Evolutionary conservation across 1,140 invertebrate species (phyloP).

Genomic region (Lineus longissimus): DNA sequence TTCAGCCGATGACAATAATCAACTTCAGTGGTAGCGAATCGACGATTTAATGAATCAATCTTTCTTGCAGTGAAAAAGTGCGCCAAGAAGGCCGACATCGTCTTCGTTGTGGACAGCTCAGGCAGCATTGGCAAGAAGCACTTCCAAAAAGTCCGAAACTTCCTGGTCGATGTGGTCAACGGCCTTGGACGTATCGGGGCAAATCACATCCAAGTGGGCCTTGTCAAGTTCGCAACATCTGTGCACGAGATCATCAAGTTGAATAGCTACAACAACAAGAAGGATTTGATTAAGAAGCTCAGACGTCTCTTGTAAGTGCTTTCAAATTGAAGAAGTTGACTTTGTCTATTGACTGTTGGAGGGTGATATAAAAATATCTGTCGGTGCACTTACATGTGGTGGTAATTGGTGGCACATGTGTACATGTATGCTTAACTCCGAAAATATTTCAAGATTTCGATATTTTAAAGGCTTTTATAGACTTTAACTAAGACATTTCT

Average conservation of each 20-base stretch:
- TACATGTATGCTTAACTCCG: too few relatives aligned
- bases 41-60: too few relatives aligned
- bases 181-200: slow-evolving; percentile 27
- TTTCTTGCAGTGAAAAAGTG: too few relatives aligned
- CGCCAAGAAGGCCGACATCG: slow-evolving; percentile 43
- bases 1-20: too few relatives aligned
- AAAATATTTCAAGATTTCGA: too few relatives aligned
- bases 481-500: too few relatives aligned
- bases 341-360: slow-evolving; percentile 10
- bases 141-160: slow-evolving; percentile 38
- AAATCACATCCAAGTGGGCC: slow-evolving; percentile 28
- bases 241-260: slow-evolving; percentile 17
- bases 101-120: slow-evolving; percentile 46
- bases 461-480: too few relatives aligned
- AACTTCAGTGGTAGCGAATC: too few relatives aligned
- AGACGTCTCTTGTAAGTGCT: slow-evolving; percentile 1
- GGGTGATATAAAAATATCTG: slow-evolving; percentile 2
- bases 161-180: slow-evolving; percentile 32
- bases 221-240: slow-evolving; percentile 25
- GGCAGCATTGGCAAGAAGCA: slow-evolving; percentile 34
- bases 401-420: too few relatives aligned
- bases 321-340: slow-evolving; percentile 6
- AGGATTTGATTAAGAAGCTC: slow-evolving; percentile 4
- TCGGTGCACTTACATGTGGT: too few relatives aligned
- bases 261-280: slow-evolving; percentile 12